A percentile compares a stretch with the other conserved stretches of the same genome.
These are phyloP conservation scores for Matsumyia berberina DNA, from an alignment of 2,888 invertebrate genomes.

Conservation along the genomic window DNA sequence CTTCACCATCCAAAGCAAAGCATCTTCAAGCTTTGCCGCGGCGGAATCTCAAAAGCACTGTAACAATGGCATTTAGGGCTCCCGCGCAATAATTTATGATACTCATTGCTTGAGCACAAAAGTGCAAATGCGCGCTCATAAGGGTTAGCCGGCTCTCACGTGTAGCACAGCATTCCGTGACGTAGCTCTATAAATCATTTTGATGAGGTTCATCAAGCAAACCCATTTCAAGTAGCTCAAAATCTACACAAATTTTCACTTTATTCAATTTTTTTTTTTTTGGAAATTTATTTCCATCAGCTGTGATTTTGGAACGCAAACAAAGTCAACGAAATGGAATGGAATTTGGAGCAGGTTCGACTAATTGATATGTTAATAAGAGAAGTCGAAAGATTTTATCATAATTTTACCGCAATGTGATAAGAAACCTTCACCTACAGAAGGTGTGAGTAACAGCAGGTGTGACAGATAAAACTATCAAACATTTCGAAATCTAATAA, in stretches of 20 bases:
- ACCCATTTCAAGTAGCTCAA: constrained; percentile 16
- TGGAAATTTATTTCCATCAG: constrained; percentile 9
- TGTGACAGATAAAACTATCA: not conserved
- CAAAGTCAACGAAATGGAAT: not conserved
- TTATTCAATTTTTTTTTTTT: not conserved
- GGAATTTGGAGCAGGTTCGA: constrained; percentile 13
- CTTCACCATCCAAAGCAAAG: not conserved
- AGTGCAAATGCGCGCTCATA: constrained; percentile 60
- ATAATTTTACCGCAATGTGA: not conserved
- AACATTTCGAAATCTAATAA: not conserved
- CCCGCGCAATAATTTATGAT: constrained; percentile 47
- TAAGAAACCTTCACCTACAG: not conserved
- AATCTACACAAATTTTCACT: constrained; percentile 1
- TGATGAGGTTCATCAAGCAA: constrained; percentile 51
- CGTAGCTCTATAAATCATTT: constrained; percentile 47
- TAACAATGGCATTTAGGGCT: constrained; percentile 58
- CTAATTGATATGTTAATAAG: constrained; percentile 12
- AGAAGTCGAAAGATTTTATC: not conserved
- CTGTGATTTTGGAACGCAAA: constrained; percentile 3
- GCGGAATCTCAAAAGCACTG: constrained; percentile 22
- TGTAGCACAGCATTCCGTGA: constrained; percentile 35
- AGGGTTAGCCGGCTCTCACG: constrained; percentile 26
- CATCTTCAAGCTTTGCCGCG: not conserved
- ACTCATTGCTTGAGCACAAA: constrained; percentile 48
- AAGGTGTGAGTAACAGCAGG: not conserved